A percentile compares a stretch with the other conserved stretches of the same genome.
These are phyloP conservation scores for Latheticus oryzae DNA, from an alignment of 2,888 invertebrate genomes.

Conservation along the genomic window DNA sequence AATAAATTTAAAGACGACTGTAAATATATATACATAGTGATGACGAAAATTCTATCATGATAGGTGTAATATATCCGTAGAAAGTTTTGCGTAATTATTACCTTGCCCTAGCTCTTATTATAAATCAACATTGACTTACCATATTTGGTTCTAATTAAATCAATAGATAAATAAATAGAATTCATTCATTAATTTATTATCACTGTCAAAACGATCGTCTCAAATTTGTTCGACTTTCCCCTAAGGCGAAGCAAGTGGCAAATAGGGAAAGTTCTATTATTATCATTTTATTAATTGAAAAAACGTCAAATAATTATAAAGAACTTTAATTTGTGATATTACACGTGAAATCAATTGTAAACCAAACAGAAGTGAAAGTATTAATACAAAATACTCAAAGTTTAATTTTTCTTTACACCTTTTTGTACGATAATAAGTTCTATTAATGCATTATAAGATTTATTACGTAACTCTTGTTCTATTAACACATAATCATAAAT, in stretches of 20 bases:
- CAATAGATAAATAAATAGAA: too few relatives aligned
- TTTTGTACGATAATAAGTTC: too few relatives aligned
- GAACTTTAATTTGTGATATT: slow-evolving; percentile 12
- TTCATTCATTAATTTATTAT: too few relatives aligned
- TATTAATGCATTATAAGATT: too few relatives aligned
- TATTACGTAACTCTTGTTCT: too few relatives aligned
- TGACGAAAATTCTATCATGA: slow-evolving; percentile 19
- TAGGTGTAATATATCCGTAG: slow-evolving; percentile 9
- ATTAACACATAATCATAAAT: too few relatives aligned
- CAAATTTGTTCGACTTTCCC: too few relatives aligned
- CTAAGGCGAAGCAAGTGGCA: slow-evolving; percentile 1
- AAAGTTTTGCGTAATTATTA: slow-evolving; percentile 33
- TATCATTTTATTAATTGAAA: slow-evolving; percentile 16
- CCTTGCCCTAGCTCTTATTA: slow-evolving; percentile 30
- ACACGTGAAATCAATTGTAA: slow-evolving; percentile 4
- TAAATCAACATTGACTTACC: slow-evolving; percentile 24
- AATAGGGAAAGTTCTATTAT: slow-evolving; percentile 13
- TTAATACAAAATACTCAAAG: too few relatives aligned
- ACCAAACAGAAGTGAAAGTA: slow-evolving; percentile 26
- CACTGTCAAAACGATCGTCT: too few relatives aligned
- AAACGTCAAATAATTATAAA: slow-evolving; percentile 18
- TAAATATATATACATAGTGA: slow-evolving; percentile 12
- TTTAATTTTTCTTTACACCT: too few relatives aligned
- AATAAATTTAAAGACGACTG: slow-evolving; percentile 25
- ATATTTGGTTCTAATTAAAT: slow-evolving; percentile 21